These are phyloP conservation scores for Oreortyx pictus DNA, from an alignment of 2,797 vertebrate species.

Conservation along the genomic window DNA sequence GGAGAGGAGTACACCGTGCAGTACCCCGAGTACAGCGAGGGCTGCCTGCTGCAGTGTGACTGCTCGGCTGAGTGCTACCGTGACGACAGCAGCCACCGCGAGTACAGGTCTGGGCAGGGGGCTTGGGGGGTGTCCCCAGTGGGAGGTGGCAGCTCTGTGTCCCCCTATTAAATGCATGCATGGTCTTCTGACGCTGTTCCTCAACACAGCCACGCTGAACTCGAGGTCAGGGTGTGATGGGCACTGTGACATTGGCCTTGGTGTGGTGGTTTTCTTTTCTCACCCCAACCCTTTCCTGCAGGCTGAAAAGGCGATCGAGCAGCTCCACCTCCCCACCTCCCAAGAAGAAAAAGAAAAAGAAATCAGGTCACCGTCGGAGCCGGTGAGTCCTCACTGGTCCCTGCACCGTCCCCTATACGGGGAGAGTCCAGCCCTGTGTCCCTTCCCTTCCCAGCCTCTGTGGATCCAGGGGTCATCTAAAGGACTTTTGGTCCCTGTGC, in stretches of 20 bases:
- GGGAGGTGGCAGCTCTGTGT: background rate
- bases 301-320: slow-evolving; percentile 88
- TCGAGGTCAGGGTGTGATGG: background rate
- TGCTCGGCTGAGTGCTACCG: slow-evolving; percentile 85
- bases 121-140: background rate
- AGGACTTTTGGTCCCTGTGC: background rate
- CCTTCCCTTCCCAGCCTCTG: background rate
- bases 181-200: background rate
- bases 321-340: slow-evolving; percentile 94
- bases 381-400: slow-evolving; percentile 82
- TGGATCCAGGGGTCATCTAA: background rate
- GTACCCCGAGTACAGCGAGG: slow-evolving; percentile 80
- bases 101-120: slow-evolving; percentile 82
- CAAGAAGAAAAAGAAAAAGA: slow-evolving; percentile 99
- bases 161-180: background rate
- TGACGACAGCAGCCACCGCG: slow-evolving; percentile 81
- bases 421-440: background rate
- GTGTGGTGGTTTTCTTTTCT: background rate
- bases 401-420: background rate
- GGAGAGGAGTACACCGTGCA: slow-evolving; percentile 79
- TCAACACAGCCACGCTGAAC: background rate
- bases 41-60: slow-evolving; percentile 84
- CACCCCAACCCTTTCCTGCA: background rate
- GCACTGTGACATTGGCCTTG: background rate
- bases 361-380: slow-evolving; percentile 90